phyloP scores from a whole-genome alignment of 2,113 vertebrate species.

The Alouatta palliata region DNA sequence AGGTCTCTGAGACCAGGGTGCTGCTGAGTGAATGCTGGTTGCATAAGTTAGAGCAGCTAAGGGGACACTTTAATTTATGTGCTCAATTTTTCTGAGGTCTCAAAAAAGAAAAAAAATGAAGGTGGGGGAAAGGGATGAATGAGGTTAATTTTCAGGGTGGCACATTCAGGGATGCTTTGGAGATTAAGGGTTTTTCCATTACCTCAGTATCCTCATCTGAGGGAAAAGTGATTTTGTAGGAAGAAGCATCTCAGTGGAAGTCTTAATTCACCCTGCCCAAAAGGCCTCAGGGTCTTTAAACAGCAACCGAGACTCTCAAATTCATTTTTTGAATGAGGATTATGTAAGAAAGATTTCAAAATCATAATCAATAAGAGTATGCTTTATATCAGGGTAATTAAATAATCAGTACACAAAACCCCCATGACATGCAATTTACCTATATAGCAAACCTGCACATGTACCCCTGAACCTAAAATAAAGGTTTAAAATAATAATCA shows the following conservation, averaged over 20 bases:
- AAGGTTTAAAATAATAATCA: no score
- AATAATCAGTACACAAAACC: no score
- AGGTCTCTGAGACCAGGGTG: constrained; percentile 61
- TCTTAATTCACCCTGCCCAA: neutral
- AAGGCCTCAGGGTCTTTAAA: constrained; percentile 9
- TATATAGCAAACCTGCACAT: no score
- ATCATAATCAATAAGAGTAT: constrained; percentile 6
- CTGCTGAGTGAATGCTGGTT: constrained; percentile 56
- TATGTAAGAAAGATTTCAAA: constrained; percentile 41
- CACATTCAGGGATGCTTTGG: constrained; percentile 60
- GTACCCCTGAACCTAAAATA: no score
- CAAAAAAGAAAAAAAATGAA: constrained; percentile 59
- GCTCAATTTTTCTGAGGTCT: constrained; percentile 66
- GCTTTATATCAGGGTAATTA: no score
- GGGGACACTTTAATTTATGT: constrained; percentile 77
- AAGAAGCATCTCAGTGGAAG: neutral
- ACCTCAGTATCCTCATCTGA: constrained; percentile 63
- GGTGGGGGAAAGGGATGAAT: constrained; percentile 59
- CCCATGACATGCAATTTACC: no score
- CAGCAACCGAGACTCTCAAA: neutral
- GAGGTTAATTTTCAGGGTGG: constrained; percentile 47
- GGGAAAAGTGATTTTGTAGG: constrained; percentile 50
- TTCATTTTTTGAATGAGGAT: constrained; percentile 55
- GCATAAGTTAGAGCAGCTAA: constrained; percentile 64
- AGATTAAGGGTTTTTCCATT: constrained; percentile 68